Evolutionary conservation across 2,113 vertebrate genomes (phyloP), one percentile per base, ranked within the genome.

Genomic region (Nyctereutes procyonoides): DNA sequence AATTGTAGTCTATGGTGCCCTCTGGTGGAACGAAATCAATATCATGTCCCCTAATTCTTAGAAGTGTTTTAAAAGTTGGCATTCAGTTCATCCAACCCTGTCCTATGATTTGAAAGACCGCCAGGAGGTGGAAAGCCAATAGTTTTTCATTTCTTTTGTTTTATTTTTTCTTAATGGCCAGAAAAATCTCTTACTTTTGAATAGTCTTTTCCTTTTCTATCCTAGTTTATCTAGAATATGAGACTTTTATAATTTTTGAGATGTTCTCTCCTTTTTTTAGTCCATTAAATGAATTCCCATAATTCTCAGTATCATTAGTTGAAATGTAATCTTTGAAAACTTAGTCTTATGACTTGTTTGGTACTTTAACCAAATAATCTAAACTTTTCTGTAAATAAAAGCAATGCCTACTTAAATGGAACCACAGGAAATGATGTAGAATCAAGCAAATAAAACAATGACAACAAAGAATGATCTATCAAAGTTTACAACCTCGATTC

Each of bases 1-100:
- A 97, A 71, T 74, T 97, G 58, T 98, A 99, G 98, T 99, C 98
- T 98, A n/a, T 97, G 98, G 98, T 97, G 98, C 98, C 99, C 99
- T 98, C 99, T 99, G 98, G 98, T 99, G 99, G 99, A 96, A 97
- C 95, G 88, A 97, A 98, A 90, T 96, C 93, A 95, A 93, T 95
- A 97, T 32, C 95, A 8, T 95, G 76, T 81, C 55, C 90, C 76
- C 76, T 28, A 58, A 69, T 87, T 43, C 20, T 73, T 19, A 9
- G 93, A 93, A 80, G 9, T 2, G 3, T 74, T 67, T 30, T 5
- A 48, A 76, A 63, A 24, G 65, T 58, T 24, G 51, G 32, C 17
- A 56, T 81, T 95, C 26, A 58, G 24, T 67, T 58, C 8, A 62
- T 3, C 12, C 0, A 82, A 48, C 14, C 24, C 15, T 56, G 8